Base-by-base conservation (phyloP, 2,888 invertebrate genomes). In the Xanthia icteritia region DNA sequence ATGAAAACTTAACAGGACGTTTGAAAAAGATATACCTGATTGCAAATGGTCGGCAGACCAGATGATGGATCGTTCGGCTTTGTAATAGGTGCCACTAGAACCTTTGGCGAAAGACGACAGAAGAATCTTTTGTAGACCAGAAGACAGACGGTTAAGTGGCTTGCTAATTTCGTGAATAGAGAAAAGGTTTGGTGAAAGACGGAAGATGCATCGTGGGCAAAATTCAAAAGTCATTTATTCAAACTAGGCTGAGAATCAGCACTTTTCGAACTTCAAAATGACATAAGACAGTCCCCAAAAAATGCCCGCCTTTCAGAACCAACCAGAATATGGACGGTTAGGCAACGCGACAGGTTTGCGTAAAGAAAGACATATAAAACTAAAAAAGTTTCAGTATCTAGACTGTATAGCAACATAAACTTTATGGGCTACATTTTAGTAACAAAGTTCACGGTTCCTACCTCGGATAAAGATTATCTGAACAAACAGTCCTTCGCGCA, bases 401-500 rank as follows among this genome's bases (percentile, higher is more conserved):
- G 27, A 39, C 13, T 13, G 23, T 23, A 48, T 9, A 76, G 15
- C 23, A 39, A 76, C 11, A 36, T 17, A 45, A 45, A 45, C 45
- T 45, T 45, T 39, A 48, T 27, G 1, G n/a, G 2, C 8, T 9
- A 58, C 0, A 76, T 31, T 60, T 2, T 1, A 51, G 9, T 42
- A 11, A 48, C 13, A n/a, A 64, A 82, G 77, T 77, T 67, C 71
- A 71, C n/a, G 66, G 77, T 9, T 51, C 1, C 13, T 51, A 64
- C 51, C 61, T 69, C 61, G 48, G 56, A 58, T 36, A 76, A 58
- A 64, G 67, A 71, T 82, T 56, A 61, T 56, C 56, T 39, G 17
- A 64, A 39, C 54, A 82, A 82, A 77, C 65, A 83, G 60, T 54
- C 79, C 69, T 82, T 73, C 65, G 68, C n/a, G 31, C 66, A 66